Evolutionary conservation across 2,888 invertebrate genomes (phyloP).

Genomic region (Altica lythri): DNA sequence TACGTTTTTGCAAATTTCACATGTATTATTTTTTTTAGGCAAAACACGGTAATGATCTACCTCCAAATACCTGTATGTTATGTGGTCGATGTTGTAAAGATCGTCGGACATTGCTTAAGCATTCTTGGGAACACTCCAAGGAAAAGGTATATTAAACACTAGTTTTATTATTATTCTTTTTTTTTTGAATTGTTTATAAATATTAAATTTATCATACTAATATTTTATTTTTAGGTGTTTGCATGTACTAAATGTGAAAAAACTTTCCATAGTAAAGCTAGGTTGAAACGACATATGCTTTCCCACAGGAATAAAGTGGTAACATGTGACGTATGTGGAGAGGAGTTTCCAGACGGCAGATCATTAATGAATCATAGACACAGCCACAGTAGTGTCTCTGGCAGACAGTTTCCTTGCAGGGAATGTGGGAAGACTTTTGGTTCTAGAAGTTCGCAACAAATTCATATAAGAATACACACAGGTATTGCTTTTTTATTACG

Average conservation of each 20-base stretch:
- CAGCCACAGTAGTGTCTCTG: slow-evolving; percentile 57
- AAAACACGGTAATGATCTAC: slow-evolving; percentile 65
- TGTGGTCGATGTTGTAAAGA: slow-evolving; percentile 74
- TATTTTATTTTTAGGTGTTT: slow-evolving; percentile 47
- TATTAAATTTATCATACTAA: neutral
- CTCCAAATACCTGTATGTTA: slow-evolving; percentile 68
- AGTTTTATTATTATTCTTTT: neutral
- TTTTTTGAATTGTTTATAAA: neutral
- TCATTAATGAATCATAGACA: slow-evolving; percentile 73
- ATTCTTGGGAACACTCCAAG: slow-evolving; percentile 71
- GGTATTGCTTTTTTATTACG: no score
- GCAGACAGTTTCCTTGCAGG: slow-evolving; percentile 75
- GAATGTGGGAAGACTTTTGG: slow-evolving; percentile 88
- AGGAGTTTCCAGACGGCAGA: slow-evolving; percentile 72
- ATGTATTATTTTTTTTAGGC: no score
- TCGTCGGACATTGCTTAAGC: slow-evolving; percentile 68
- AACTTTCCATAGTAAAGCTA: slow-evolving; percentile 72
- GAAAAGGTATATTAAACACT: slow-evolving; percentile 50
- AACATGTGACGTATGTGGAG: slow-evolving; percentile 70
- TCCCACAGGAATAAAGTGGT: slow-evolving; percentile 74
- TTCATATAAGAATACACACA: slow-evolving; percentile 84
- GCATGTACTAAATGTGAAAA: slow-evolving; percentile 71
- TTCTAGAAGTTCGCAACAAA: slow-evolving; percentile 83
- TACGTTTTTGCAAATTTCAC: no score
- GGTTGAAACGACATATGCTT: slow-evolving; percentile 69